Evolutionary conservation across 2,113 vertebrate genomes (phyloP), one percentile per base, ranked within the genome.

Genomic region (Meles meles): DNA sequence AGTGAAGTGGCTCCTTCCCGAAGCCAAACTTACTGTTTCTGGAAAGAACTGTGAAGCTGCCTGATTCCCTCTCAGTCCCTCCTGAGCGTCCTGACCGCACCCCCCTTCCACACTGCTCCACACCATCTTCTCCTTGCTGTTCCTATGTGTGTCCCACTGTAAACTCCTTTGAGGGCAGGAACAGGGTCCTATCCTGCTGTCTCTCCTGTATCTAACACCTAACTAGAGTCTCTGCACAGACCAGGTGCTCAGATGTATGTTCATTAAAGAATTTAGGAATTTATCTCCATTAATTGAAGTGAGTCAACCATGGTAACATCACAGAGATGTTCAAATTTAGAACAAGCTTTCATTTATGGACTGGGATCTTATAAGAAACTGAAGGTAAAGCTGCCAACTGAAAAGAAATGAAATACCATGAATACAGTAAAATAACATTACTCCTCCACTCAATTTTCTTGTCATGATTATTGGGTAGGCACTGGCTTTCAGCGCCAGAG

Each of bases 381-480:
- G 44, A 96, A 93, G 86, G 90, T 34, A 44, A 94, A 93, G 95
- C 65, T 49, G 63, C 94, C 84, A 79, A 13, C 61, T 92, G 63
- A 80, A 91, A 97, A 95, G 82, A 95, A 96, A 96, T 79, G 84
- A 87, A 80, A 84, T 74, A 67, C 91, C 93, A 84, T 39, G 52
- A 91, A 91, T 82, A 84, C 39, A 97, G 83, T 96, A 90, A 96
- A 93, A 69, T 52, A 98, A 74, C 47, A 49, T 86, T 86, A 42
- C 17, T 61, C n/a, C n/a, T 63, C 83, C 49, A 84, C 42, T 31
- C 42, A 92, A 90, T 77, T 84, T 29, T 82, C 86, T 65, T 72
- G 83, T 39, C 71, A 34, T 42, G 85, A 93, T 93, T 81, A 96
- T 90, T 84, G 85, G 83, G 93, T 69, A 89, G 85, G 72, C 69